These are phyloP conservation scores for Ciona savignyi DNA, from an alignment of 23 tunicate species.

Conservation along the genomic window DNA sequence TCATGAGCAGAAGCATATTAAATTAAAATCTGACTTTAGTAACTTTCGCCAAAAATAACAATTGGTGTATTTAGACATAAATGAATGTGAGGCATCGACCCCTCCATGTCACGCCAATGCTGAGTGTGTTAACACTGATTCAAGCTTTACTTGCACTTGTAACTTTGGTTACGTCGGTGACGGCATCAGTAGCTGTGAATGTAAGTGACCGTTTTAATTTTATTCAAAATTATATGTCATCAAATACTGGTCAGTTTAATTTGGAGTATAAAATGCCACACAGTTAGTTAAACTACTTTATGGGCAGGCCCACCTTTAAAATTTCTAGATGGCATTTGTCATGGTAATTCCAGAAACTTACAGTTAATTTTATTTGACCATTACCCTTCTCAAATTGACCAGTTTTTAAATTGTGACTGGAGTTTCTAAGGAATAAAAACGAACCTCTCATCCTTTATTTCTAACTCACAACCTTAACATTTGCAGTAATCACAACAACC, in stretches of 20 bases:
- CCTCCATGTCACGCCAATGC: conserved; percentile 48
- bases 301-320: no score
- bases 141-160: conserved; percentile 57
- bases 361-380: no score
- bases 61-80: conserved; percentile 41
- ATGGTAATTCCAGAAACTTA: no score
- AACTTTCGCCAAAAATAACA: no score
- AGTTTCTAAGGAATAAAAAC: neutral
- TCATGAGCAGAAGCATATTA: no score
- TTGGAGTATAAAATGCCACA: no score
- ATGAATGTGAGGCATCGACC: conserved; percentile 44
- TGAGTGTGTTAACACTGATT: conserved; percentile 41
- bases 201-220: no score
- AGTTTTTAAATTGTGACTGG: neutral
- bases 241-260: neutral
- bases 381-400: neutral
- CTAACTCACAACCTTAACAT: neutral
- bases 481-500: conserved; percentile 25
- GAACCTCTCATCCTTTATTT: no score
- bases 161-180: conserved; percentile 49
- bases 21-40: no score
- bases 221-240: no score
- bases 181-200: conserved; percentile 25
- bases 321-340: no score
- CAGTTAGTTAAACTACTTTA: no score